Evolutionary conservation across 2,113 vertebrate genomes (phyloP).

Genomic region (Sakesphorus luctuosus): DNA sequence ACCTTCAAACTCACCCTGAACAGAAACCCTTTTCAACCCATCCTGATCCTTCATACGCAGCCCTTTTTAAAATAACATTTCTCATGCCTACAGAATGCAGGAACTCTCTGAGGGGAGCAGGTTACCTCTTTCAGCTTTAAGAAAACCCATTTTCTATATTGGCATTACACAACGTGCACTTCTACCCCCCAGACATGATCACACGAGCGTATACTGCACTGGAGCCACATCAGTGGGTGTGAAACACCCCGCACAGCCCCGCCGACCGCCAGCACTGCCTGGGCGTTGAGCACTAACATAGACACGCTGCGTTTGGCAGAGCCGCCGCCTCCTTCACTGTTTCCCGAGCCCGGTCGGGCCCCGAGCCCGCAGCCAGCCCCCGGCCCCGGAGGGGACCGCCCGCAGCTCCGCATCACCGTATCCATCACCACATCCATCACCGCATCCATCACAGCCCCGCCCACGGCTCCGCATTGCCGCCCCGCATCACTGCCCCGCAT

Average conservation of each 20-base stretch:
- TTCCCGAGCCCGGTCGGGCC: neutral
- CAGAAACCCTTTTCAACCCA: neutral
- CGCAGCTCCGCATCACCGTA: neutral
- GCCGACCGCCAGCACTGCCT: neutral
- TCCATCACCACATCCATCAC: too few species aligned
- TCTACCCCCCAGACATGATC: fast-evolving
- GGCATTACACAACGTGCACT: neutral
- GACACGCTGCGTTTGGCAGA: fast-evolving
- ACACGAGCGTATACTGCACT: fast-evolving
- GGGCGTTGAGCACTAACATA: fast-evolving
- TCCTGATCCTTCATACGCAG: too few species aligned
- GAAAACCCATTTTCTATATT: neutral
- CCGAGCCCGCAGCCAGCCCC: neutral
- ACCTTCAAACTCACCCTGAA: neutral
- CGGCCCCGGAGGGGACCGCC: fast-evolving
- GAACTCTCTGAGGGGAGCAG: fast-evolving
- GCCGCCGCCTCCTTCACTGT: neutral
- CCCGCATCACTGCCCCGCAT: neutral
- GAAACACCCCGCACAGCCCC: neutral
- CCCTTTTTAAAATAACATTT: neutral
- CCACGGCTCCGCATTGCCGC: neutral
- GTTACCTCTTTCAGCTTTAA: neutral
- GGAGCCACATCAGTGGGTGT: fast-evolving
- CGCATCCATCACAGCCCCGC: too few species aligned
- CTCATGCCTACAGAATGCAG: neutral